Base-by-base conservation (phyloP, 92 coral and sea anemone species). In the Epizoanthus stellaris region DNA sequence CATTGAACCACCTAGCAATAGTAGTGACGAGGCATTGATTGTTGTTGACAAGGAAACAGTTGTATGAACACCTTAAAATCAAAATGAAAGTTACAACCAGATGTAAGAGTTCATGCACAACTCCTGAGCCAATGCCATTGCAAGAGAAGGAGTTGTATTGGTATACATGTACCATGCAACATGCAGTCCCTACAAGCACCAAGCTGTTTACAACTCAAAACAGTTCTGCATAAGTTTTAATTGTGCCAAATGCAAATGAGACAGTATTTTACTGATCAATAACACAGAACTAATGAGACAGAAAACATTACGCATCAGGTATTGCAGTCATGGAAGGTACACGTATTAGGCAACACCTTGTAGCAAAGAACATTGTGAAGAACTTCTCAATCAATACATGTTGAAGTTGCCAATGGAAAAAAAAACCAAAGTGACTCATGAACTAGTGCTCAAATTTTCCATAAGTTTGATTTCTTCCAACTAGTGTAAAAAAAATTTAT, bases 41-140 rank as follows among this genome's bases (percentile, higher is more conserved):
- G 72, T 90, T 45, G 88, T 82, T 0, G 93, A 88, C 62, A 82
- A 86, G 47, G 93, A 90, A 82, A 90, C 93, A 11, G 90, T 90
- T 4, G 93, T 90, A 12, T 90, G 71, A 76, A 76, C 10, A 77
- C 20, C 30, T 36, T 11, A 0, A 67, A 40, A 30, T 67, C 17
- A 38, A 68, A 7, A 7, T 4, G 43, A 2, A 36, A 34, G 25
- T 30, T 30, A 25, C 16, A 25, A 12, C 39, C 49, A 43, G 19
- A 68, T n/a, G 30, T 11, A 11, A 34, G 3, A 16, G 42, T 43
- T 38, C 21, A 4, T 16, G 20, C 73, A 0, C n/a, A n/a, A 20
- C n/a, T 64, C 42, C 14, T n/a, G 4, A 62, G 49, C 56, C 2
- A 52, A 52, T 36, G 34, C 6, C n/a, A 16, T 14, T 30, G 63